Evolutionary conservation across 1,140 invertebrate species (phyloP).

Genomic region (Ridgeia piscesae): DNA sequence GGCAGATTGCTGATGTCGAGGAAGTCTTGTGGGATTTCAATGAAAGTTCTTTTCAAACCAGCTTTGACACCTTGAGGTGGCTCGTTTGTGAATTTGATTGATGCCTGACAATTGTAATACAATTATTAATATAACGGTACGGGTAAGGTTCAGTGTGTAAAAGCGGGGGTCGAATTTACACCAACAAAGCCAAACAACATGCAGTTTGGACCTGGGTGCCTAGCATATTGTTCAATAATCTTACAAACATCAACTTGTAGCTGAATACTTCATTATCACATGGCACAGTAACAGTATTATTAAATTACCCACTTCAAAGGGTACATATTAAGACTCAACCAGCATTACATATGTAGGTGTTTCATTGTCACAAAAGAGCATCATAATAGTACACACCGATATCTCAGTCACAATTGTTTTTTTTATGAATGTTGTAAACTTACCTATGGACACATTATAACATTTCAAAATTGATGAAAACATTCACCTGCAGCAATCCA

Average conservation of each 20-base stretch:
- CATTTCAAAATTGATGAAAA: background rate
- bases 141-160: background rate
- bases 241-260: background rate
- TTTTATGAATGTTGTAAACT: background rate
- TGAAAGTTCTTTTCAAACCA: conserved; percentile 81
- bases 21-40: conserved; percentile 86
- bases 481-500: conserved; percentile 72
- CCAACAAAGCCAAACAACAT: background rate
- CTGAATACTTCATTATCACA: background rate
- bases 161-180: background rate
- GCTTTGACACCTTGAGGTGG: conserved; percentile 88
- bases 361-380: background rate
- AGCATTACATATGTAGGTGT: background rate
- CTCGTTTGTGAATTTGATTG: conserved; percentile 97
- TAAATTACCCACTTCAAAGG: background rate
- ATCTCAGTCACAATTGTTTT: too few relatives aligned
- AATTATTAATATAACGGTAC: background rate
- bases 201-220: background rate
- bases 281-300: background rate
- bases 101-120: conserved; percentile 67
- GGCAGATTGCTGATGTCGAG: conserved; percentile 87
- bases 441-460: background rate
- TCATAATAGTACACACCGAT: background rate
- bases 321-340: background rate
- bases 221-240: background rate